phyloP scores from a whole-genome alignment of 2,113 vertebrate genomes.

The Lamprotornis superbus region DNA sequence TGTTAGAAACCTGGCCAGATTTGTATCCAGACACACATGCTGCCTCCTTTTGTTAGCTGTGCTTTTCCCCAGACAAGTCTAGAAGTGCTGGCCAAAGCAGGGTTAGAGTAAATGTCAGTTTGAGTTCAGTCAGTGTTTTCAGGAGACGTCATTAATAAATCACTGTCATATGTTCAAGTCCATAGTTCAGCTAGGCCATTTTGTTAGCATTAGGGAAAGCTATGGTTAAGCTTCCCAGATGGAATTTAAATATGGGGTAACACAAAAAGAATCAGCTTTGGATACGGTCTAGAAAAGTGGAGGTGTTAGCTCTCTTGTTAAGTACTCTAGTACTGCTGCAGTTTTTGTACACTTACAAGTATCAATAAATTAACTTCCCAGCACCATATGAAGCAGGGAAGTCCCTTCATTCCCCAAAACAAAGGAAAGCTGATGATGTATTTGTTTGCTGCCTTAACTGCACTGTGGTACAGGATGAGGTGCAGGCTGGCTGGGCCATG shows the following conservation, averaged over 20 bases:
- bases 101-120: neutral
- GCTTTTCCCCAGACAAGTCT: neutral
- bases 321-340: neutral
- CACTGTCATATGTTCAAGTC: neutral
- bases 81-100: neutral
- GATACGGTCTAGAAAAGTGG: neutral
- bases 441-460: neutral
- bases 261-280: neutral
- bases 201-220: neutral
- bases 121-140: neutral
- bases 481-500: neutral
- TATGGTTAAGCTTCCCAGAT: neutral
- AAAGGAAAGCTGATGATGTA: neutral
- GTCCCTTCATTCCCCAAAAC: neutral
- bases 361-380: neutral
- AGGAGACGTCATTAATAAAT: neutral
- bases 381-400: neutral
- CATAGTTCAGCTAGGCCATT: neutral
- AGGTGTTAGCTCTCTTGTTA: neutral
- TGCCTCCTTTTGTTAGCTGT: neutral
- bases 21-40: rapidly evolving
- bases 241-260: neutral
- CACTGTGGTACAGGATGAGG: rapidly evolving
- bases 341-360: neutral
- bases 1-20: neutral